Evolutionary conservation across 2,797 vertebrate genomes (phyloP).

Genomic region (Scolopax bukidnonensis): DNA sequence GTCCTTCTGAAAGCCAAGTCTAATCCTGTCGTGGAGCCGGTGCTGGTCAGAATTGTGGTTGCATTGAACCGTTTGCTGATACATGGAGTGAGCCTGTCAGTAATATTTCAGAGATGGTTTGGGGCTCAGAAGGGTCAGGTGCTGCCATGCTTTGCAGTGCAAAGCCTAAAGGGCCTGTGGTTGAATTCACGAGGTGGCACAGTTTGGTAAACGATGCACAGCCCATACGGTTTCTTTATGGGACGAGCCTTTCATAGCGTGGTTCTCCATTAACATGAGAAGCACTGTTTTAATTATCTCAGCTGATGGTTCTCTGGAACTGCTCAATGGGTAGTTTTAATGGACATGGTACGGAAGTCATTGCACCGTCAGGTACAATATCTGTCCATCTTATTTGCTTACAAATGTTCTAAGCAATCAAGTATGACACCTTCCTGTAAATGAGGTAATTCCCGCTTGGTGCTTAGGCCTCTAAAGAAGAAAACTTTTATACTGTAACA

Average conservation of each 20-base stretch:
- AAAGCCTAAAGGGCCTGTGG: not conserved
- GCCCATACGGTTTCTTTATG: not conserved
- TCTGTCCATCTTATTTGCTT: not conserved
- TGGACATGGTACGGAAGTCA: not conserved
- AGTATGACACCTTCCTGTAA: constrained; percentile 49
- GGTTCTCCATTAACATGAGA: not conserved
- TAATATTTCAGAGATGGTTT: not conserved
- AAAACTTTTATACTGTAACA: constrained; percentile 72
- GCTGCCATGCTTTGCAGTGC: not conserved
- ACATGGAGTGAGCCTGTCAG: not conserved
- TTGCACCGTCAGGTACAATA: not conserved
- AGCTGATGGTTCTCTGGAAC: not conserved
- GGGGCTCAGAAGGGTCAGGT: not conserved
- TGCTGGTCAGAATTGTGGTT: not conserved
- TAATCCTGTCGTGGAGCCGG: not conserved
- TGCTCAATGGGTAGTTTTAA: not conserved
- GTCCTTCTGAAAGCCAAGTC: not conserved
- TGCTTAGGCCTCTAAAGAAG: constrained; percentile 44
- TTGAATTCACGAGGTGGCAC: not conserved
- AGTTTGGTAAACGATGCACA: not conserved
- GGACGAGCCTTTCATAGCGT: not conserved
- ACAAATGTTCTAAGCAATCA: not conserved
- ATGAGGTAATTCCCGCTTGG: constrained; percentile 56
- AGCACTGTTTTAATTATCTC: not conserved
- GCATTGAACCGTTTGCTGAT: fast-evolving